phyloP scores from a whole-genome alignment of 2,888 invertebrate species.

The Trimorus sp. region DNA sequence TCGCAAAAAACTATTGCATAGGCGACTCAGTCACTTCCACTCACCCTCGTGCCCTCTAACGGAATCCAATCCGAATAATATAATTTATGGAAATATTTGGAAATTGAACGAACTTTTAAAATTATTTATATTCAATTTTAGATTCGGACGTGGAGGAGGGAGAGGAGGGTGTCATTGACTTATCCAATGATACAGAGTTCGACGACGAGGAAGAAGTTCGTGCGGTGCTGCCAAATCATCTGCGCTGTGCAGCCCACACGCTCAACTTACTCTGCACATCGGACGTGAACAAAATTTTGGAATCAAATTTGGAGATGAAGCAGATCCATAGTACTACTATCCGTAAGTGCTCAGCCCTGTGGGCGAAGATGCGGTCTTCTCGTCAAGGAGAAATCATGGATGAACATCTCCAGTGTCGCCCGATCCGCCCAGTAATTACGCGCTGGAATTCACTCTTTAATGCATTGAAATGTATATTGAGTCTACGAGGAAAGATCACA shows the following conservation, averaged over 20 bases:
- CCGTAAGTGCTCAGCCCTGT: background rate
- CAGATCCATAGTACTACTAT: background rate
- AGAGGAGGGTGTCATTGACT: no score
- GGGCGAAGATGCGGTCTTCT: background rate
- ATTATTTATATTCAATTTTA: background rate
- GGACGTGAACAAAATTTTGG: background rate
- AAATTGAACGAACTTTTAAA: background rate
- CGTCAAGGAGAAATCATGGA: background rate
- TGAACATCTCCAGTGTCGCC: background rate
- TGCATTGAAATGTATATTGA: background rate
- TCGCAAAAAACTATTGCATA: no score
- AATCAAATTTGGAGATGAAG: background rate
- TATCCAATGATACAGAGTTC: background rate
- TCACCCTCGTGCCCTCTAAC: no score
- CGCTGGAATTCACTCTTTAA: conserved; percentile 1
- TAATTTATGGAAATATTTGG: no score
- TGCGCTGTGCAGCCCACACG: conserved; percentile 6
- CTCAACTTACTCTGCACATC: background rate
- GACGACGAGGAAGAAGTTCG: background rate
- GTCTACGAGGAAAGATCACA: background rate
- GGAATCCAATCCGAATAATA: no score
- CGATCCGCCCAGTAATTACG: background rate
- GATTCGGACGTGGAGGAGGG: background rate
- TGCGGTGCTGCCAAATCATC: background rate
- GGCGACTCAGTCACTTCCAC: no score